Conservation (phyloP, 35 echinoderm and acorn worm species). For the Eucidaris tribuloides region DNA sequence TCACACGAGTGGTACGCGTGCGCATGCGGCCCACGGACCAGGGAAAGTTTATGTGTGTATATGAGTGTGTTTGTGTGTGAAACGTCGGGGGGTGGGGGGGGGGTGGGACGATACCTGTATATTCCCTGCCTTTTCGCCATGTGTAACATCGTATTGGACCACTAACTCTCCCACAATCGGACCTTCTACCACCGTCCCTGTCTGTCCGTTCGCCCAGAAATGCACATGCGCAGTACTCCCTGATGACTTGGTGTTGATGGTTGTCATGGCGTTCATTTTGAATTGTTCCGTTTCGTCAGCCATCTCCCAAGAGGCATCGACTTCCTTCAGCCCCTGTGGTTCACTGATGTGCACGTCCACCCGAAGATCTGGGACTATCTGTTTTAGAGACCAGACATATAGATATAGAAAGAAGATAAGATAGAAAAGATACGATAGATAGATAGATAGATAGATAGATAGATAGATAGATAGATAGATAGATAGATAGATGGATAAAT, state of each 20-base stretch:
- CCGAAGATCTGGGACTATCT: slow-evolving; percentile 13
- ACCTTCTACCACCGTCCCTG: background rate
- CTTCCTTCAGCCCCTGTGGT: slow-evolving; percentile 50
- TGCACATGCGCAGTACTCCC: background rate
- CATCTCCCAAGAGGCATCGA: slow-evolving; percentile 38
- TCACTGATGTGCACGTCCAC: slow-evolving; percentile 62
- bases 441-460: no score
- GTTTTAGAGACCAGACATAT: no score
- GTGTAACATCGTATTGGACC: slow-evolving; percentile 77
- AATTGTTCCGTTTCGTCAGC: background rate
- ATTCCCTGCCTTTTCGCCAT: slow-evolving; percentile 72
- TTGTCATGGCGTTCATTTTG: background rate
- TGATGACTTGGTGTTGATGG: background rate
- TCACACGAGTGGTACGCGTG: no score
- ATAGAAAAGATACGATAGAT: no score
- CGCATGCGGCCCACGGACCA: no score
- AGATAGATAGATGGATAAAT: no score
- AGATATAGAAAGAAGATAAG: no score
- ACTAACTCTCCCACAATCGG: slow-evolving; percentile 70
- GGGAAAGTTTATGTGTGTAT: no score
- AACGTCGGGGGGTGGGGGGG: no score
- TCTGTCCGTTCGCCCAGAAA: background rate
- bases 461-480: no score
- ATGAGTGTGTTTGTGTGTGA: no score
- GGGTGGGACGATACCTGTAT: no score